Evolutionary conservation across 2,797 vertebrate genomes (phyloP), one percentile per base, ranked within the genome.

Genomic region (Sebastolobus alascanus): DNA sequence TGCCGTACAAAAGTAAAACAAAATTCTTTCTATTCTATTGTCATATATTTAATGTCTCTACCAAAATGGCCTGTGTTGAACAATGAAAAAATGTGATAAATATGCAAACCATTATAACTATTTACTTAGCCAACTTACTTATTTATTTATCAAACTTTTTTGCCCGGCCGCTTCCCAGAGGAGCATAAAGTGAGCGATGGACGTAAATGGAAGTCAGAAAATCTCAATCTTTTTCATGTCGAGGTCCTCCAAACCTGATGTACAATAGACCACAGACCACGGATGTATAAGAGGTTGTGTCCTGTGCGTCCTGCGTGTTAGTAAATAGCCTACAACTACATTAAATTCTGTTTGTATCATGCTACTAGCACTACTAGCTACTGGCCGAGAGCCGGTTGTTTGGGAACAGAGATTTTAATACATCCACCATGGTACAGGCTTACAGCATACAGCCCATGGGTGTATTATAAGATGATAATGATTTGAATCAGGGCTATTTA

Each of bases 241-340:
- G 18, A 46, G 43, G 43, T 18, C 16, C 43, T 43, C 40, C 46
- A 50, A 50, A 50, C 20, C 20, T 8, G 20, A 18, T 9, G 8
- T n/a, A 2, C 20, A 52, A 52, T 10, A 52, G 50, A 52, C 50
- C 50, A 20, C 8, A 52, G 20, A n/a, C 7, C 20, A 52, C 20
- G 50, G 50, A 52, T n/a, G 43, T 46, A 46, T 46, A 52, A 52
- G 50, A 52, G 20, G 50, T 52, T 52, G 20, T 52, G 50, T n/a
- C 20, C 50, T 52, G 50, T n/a, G 18, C 50, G 1, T 10, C 50
- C 0, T 22, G 50, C 9, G 9, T 54, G 0, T 54, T 50, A 2
- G 4, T 54, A 22, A 54, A 54, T 0, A 54, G 50, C 20, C 50
- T 54, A 11, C 20, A 22, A 54, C n/a, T 54, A 54, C 50, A 22